A percentile compares a stretch with the other conserved stretches of the same genome.
Conservation (phyloP, 2,888 invertebrate species). For the Acronicta psi region DNA sequence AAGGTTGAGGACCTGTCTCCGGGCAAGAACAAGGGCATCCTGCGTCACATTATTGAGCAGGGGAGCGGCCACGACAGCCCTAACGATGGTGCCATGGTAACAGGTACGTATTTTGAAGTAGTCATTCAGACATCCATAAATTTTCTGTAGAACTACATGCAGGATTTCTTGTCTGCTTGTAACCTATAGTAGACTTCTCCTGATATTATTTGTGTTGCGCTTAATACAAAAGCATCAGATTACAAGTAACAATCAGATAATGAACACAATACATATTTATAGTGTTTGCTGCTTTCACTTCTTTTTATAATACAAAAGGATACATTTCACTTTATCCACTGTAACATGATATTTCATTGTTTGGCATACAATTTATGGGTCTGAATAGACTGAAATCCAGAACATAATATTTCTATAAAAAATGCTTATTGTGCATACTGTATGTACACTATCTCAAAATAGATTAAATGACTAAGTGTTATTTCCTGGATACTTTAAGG, state of each 20-base stretch:
- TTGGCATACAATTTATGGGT: conserved; percentile 5
- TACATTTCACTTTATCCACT: conserved; percentile 17
- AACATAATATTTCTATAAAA: conserved; percentile 23
- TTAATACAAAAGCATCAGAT: too few relatives aligned
- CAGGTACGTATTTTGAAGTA: conserved; percentile 92
- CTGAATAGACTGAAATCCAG: conserved; percentile 31
- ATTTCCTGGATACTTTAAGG: too few relatives aligned
- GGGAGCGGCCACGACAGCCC: conserved; percentile 93
- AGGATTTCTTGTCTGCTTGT: too few relatives aligned
- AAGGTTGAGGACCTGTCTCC: conserved; percentile 96
- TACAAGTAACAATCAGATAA: too few relatives aligned
- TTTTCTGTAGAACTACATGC: too few relatives aligned
- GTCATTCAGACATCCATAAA: too few relatives aligned
- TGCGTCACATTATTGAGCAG: conserved; percentile 91
- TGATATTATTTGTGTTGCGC: too few relatives aligned
- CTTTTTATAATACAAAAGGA: conserved; percentile 11
- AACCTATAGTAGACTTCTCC: too few relatives aligned
- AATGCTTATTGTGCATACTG: conserved; percentile 15
- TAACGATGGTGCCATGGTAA: conserved; percentile 94
- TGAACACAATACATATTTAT: too few relatives aligned
- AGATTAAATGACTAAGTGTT: too few relatives aligned
- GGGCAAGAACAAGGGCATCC: conserved; percentile 94
- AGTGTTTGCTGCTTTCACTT: background rate
- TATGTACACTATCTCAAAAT: background rate
- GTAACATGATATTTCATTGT: conserved; percentile 41